Conservation (phyloP, 2,888 invertebrate species). For the Cerastoderma edule region DNA sequence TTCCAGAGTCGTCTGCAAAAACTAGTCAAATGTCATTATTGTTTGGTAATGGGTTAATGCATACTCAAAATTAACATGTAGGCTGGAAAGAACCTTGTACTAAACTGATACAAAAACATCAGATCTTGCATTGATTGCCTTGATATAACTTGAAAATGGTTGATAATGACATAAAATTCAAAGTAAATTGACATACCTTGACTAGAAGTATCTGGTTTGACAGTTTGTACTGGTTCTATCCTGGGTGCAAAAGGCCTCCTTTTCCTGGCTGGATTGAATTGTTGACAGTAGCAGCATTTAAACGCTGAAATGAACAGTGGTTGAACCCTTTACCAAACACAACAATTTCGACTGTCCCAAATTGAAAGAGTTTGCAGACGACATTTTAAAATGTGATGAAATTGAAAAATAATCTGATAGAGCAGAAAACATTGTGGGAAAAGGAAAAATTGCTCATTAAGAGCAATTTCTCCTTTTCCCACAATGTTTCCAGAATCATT, state of each 20-base stretch:
- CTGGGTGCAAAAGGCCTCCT: conserved; percentile 91
- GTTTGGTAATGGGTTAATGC: background rate
- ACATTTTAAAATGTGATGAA: background rate
- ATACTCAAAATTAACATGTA: background rate
- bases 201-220: conserved; percentile 18
- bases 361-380: background rate
- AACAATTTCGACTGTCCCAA: background rate
- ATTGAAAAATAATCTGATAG: background rate
- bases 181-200: conserved; percentile 32
- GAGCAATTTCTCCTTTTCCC: conserved; percentile 2
- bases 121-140: background rate
- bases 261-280: conserved; percentile 94
- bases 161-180: background rate
- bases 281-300: conserved; percentile 95
- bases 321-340: too few species aligned
- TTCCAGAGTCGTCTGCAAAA: too few species aligned
- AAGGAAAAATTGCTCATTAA: background rate
- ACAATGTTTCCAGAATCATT: conserved; percentile 3
- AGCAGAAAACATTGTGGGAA: background rate
- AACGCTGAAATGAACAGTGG: conserved; percentile 86
- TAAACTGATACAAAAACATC: background rate
- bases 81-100: background rate
- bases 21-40: background rate
- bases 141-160: background rate
- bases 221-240: conserved; percentile 61